These are phyloP conservation scores for Manduca sexta DNA, from an alignment of 1,140 invertebrate species.

Conservation along the genomic window DNA sequence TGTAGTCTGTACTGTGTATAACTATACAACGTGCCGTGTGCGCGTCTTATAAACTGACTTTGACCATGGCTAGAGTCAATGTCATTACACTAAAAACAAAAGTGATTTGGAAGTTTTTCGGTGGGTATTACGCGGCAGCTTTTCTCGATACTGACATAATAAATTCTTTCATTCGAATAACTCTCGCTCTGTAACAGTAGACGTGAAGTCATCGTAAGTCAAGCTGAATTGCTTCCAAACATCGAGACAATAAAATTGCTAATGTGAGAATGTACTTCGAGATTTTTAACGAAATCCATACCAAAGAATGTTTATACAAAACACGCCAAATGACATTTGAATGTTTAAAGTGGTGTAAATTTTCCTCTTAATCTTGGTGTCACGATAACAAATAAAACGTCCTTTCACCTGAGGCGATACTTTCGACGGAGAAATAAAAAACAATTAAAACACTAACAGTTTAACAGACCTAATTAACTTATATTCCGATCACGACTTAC, in stretches of 20 bases:
- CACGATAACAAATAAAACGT: constrained; percentile 46
- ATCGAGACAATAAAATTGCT: background rate
- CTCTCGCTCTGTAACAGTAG: no score
- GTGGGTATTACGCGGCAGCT: background rate
- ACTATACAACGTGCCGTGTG: constrained; percentile 1
- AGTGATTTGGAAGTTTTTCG: background rate
- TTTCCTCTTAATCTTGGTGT: constrained; percentile 28
- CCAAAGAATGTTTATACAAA: constrained; percentile 41
- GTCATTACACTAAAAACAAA: constrained; percentile 3
- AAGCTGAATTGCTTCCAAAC: background rate
- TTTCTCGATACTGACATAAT: no score
- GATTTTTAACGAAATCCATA: constrained; percentile 34
- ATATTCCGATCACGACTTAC: no score
- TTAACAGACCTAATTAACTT: no score
- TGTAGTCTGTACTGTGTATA: background rate
- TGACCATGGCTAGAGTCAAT: constrained; percentile 19
- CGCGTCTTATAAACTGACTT: constrained; percentile 20
- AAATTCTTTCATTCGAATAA: no score
- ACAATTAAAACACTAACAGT: no score
- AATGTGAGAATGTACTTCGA: constrained; percentile 3
- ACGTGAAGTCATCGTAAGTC: background rate
- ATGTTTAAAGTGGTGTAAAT: constrained; percentile 58
- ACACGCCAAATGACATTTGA: constrained; percentile 52
- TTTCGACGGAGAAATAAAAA: constrained; percentile 15
- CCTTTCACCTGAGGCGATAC: constrained; percentile 43